These are phyloP conservation scores for Hetaerina americana DNA, from an alignment of 1,140 invertebrate species.

Conservation along the genomic window DNA sequence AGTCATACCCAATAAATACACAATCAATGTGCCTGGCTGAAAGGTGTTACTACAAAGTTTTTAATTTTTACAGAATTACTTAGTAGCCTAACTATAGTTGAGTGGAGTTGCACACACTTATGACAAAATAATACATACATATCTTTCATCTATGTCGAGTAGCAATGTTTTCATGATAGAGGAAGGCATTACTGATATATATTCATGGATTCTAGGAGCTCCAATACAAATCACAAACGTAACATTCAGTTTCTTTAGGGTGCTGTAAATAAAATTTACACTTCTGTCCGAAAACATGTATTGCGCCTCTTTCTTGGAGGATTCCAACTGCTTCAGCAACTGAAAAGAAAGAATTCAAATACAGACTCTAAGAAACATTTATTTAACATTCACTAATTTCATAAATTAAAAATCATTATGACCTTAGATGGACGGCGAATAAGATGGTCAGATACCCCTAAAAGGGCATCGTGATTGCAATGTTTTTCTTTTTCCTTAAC, in stretches of 20 bases:
- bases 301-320: slow-evolving; percentile 60
- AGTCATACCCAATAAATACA: too few species aligned
- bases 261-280: slow-evolving; percentile 37
- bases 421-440: slow-evolving; percentile 39
- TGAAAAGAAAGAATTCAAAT: background rate
- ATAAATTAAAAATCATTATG: background rate
- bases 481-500: slow-evolving; percentile 32
- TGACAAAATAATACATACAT: slow-evolving; percentile 37
- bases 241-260: slow-evolving; percentile 35
- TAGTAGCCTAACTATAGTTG: too few species aligned
- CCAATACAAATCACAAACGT: slow-evolving; percentile 63
- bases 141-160: slow-evolving; percentile 62
- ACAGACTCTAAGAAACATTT: background rate
- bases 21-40: too few species aligned
- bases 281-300: slow-evolving; percentile 51
- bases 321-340: slow-evolving; percentile 42
- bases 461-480: slow-evolving; percentile 30
- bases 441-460: slow-evolving; percentile 32
- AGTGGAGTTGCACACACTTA: too few species aligned
- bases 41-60: too few species aligned
- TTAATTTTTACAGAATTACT: too few species aligned
- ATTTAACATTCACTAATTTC: background rate
- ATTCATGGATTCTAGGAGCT: slow-evolving; percentile 59
- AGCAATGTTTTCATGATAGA: slow-evolving; percentile 47
- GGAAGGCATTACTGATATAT: slow-evolving; percentile 35